These are phyloP conservation scores for Labeo rohita DNA, from an alignment of 2,113 vertebrate species.

Conservation along the genomic window DNA sequence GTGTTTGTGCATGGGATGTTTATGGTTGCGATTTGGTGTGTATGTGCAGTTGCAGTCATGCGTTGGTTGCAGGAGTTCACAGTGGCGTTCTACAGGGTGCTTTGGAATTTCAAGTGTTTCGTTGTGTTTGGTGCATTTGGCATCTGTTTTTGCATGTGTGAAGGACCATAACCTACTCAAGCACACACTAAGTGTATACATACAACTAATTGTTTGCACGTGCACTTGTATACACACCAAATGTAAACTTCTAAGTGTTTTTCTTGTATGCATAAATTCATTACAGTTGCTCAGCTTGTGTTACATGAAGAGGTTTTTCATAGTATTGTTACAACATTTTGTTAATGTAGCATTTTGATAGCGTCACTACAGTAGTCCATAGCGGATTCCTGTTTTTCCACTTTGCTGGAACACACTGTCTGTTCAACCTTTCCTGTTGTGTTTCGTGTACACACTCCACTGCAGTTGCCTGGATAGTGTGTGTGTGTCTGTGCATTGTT, in stretches of 20 bases:
- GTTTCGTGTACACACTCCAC: constrained; percentile 46
- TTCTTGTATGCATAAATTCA: not conserved
- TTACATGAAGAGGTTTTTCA: constrained; percentile 15
- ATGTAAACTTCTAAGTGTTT: not conserved
- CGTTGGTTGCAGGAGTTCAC: not conserved
- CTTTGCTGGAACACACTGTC: constrained; percentile 50
- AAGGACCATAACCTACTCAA: not conserved
- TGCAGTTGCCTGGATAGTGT: constrained; percentile 32
- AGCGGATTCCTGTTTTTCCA: constrained; percentile 60
- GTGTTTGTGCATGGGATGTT: constrained; percentile 1
- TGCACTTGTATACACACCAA: not conserved
- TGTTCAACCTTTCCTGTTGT: constrained; percentile 59
- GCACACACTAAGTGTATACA: not conserved
- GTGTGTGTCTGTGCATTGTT: constrained; percentile 31
- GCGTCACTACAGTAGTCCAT: constrained; percentile 11
- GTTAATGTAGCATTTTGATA: not conserved
- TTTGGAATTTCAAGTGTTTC: not conserved
- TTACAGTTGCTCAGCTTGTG: not conserved
- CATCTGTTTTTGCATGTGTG: not conserved
- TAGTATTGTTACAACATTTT: not conserved
- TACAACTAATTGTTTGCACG: not conserved
- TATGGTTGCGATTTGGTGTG: not conserved
- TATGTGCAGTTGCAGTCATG: not conserved
- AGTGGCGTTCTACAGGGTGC: not conserved
- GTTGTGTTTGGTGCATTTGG: not conserved